Percentiles rank a stretch among this genome's conserved stretches.
Conservation (phyloP, 2,797 vertebrate species). For the Crenuchus spilurus region DNA sequence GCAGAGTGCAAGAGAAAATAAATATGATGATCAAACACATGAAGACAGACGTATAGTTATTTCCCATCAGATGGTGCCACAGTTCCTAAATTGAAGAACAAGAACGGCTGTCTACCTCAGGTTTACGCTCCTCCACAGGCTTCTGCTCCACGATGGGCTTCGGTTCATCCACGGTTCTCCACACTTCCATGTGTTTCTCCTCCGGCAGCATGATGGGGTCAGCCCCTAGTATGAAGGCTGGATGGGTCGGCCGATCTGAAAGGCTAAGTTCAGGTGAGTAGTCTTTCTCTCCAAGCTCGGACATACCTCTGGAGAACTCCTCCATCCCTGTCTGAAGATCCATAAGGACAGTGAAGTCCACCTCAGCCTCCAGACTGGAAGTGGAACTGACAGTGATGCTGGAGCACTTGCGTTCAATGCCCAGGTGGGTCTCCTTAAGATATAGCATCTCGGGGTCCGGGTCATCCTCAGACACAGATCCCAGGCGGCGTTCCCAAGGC, state of each 20-base stretch:
- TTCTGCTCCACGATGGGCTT: slow-evolving; percentile 48
- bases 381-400: slow-evolving; percentile 98
- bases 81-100: slow-evolving; percentile 17
- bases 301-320: slow-evolving; percentile 89
- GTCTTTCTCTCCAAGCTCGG: slow-evolving; percentile 76
- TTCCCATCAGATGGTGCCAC: slow-evolving; percentile 25
- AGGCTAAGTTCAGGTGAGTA: slow-evolving; percentile 87
- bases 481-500: slow-evolving; percentile 83
- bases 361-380: slow-evolving; percentile 95
- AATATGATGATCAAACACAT: slow-evolving; percentile 55
- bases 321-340: slow-evolving; percentile 95
- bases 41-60: slow-evolving; percentile 34
- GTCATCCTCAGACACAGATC: slow-evolving; percentile 87
- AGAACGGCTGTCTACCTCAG: slow-evolving; percentile 51
- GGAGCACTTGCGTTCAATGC: slow-evolving; percentile 96
- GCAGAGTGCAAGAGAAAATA: slow-evolving; percentile 50
- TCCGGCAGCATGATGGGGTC: slow-evolving; percentile 55
- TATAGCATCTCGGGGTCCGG: slow-evolving; percentile 89
- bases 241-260: slow-evolving; percentile 73
- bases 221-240: slow-evolving; percentile 58
- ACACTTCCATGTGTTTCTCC: slow-evolving; percentile 45
- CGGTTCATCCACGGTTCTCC: slow-evolving; percentile 40
- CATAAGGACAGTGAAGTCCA: slow-evolving; percentile 95
- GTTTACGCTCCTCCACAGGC: slow-evolving; percentile 51
- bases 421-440: slow-evolving; percentile 93